A percentile compares a stretch with the other conserved stretches of the same genome.
These are phyloP conservation scores for Aptenodytes forsteri DNA, from an alignment of 2,113 vertebrate species.

Conservation along the genomic window DNA sequence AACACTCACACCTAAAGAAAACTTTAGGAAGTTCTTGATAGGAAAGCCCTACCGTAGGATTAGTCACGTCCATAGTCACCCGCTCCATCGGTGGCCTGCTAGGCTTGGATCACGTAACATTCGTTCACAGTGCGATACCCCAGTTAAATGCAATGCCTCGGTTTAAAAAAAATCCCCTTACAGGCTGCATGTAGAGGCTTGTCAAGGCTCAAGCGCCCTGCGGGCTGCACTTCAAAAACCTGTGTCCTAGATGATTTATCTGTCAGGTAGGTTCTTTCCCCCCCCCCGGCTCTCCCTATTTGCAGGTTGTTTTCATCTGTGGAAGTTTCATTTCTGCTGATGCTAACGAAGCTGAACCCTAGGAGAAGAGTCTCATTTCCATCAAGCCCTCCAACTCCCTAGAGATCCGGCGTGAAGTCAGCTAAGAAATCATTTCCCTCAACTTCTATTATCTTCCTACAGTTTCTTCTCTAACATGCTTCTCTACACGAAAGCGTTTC, in stretches of 20 bases:
- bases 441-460: not conserved
- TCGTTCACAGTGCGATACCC: not conserved
- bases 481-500: not conserved
- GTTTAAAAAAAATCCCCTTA: not conserved
- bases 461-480: not conserved
- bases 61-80: not conserved
- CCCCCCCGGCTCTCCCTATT: not conserved
- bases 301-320: not conserved
- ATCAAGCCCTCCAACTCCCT: not conserved
- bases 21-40: not conserved
- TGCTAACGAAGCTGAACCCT: not conserved
- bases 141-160: not conserved
- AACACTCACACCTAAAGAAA: not conserved
- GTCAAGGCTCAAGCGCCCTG: not conserved
- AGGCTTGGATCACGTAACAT: not conserved
- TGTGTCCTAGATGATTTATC: not conserved
- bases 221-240: not conserved
- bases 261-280: not conserved
- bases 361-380: not conserved
- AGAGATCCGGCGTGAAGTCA: not conserved
- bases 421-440: not conserved
- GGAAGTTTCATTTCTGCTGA: not conserved
- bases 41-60: not conserved
- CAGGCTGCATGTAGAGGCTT: not conserved
- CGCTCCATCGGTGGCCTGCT: not conserved